Percentiles rank a stretch among this genome's conserved stretches.
These are phyloP conservation scores for Xiphophorus couchianus DNA, from an alignment of 2,113 vertebrate genomes.

Conservation along the genomic window DNA sequence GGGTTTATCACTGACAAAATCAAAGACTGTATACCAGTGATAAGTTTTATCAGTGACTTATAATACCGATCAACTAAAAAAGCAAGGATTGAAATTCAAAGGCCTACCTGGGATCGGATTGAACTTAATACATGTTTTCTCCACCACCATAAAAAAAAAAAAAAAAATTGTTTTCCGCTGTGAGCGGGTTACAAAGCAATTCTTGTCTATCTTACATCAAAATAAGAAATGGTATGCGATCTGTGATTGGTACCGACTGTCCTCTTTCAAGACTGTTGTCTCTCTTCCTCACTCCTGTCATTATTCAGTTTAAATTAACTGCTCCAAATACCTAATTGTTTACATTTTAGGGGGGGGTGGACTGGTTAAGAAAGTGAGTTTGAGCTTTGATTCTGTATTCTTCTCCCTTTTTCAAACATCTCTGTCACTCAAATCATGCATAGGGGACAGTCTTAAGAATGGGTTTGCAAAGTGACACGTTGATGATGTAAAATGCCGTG, in stretches of 20 bases:
- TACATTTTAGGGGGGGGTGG: slow-evolving; percentile 28
- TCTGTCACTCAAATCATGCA: slow-evolving; percentile 47
- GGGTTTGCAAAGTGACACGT: slow-evolving; percentile 52
- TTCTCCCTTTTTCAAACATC: slow-evolving; percentile 57
- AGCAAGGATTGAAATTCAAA: neutral
- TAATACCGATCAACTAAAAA: neutral
- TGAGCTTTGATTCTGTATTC: slow-evolving; percentile 59
- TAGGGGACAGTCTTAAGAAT: slow-evolving; percentile 43
- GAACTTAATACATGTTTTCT: too few relatives aligned
- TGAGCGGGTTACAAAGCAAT: slow-evolving; percentile 39
- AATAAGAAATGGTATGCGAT: slow-evolving; percentile 33
- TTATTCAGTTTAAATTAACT: slow-evolving; percentile 40
- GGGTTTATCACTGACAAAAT: too few relatives aligned
- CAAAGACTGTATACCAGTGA: too few relatives aligned
- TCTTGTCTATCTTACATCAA: slow-evolving; percentile 29
- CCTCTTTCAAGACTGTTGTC: slow-evolving; percentile 34
- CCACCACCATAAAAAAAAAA: too few relatives aligned
- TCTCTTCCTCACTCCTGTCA: slow-evolving; percentile 22
- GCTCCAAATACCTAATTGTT: slow-evolving; percentile 44
- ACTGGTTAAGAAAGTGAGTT: slow-evolving; percentile 43
- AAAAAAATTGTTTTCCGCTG: slow-evolving; percentile 16
- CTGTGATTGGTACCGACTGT: slow-evolving; percentile 28
- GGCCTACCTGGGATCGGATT: too few relatives aligned
- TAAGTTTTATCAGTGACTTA: neutral
- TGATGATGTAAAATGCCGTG: slow-evolving; percentile 28